Conservation (phyloP, 2,888 invertebrate genomes). For the Chloroclystis v-ata region DNA sequence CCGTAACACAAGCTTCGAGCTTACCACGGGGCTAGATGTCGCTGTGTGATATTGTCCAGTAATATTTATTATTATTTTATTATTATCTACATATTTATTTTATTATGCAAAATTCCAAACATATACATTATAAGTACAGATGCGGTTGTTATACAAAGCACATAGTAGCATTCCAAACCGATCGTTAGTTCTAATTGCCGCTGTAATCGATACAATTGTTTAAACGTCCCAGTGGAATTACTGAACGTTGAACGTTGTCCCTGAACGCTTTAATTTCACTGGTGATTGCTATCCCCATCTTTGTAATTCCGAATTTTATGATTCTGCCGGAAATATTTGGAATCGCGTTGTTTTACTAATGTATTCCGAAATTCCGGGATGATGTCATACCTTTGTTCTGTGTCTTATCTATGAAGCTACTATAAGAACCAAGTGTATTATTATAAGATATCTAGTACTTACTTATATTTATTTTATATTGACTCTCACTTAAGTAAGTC, state of each 20-base stretch:
- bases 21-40: no score
- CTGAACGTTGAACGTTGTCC: conserved; percentile 18
- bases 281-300: conserved; percentile 15
- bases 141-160: conserved; percentile 5
- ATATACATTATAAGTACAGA: no score
- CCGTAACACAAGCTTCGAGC: no score
- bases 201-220: conserved; percentile 32
- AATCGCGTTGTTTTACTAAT: neutral
- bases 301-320: conserved; percentile 9
- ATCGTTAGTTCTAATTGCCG: conserved; percentile 14
- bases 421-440: no score
- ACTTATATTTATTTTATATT: no score
- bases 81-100: no score
- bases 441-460: no score
- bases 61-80: no score
- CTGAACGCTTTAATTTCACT: conserved; percentile 18
- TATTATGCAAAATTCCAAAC: no score
- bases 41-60: no score
- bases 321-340: conserved; percentile 1
- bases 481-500: no score
- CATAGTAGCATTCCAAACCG: neutral
- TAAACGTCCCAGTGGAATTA: conserved; percentile 23
- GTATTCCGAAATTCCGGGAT: neutral
- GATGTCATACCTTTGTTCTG: neutral
- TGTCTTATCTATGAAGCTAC: no score